A percentile compares a stretch with the other conserved stretches of the same genome.
phyloP scores from a whole-genome alignment of 2,797 vertebrate genomes.

The Enteromius trimaculatus region DNA sequence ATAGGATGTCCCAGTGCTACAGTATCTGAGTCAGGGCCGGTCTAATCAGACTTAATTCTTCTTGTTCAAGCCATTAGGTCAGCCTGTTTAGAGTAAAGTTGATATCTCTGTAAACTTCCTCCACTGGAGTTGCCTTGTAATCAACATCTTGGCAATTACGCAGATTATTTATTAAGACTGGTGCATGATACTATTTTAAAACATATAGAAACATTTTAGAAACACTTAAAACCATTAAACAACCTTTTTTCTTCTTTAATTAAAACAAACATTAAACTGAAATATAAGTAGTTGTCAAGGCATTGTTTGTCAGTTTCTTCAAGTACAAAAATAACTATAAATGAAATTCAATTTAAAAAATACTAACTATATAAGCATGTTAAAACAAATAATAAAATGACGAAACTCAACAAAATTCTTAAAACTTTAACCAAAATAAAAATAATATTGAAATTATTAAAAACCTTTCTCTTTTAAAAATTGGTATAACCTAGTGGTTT shows the following conservation, averaged over 20 bases:
- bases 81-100: not conserved
- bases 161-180: not conserved
- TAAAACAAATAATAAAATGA: not conserved
- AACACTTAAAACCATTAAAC: not conserved
- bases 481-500: not conserved
- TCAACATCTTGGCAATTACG: not conserved
- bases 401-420: not conserved
- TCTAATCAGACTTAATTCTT: slow-evolving; percentile 53
- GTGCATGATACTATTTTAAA: not conserved
- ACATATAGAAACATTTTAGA: not conserved
- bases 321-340: not conserved
- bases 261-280: not conserved
- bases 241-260: not conserved
- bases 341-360: not conserved
- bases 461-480: not conserved
- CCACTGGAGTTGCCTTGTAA: not conserved
- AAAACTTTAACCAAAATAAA: not conserved
- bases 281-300: not conserved
- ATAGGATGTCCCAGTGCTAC: slow-evolving; percentile 29
- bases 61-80: slow-evolving; percentile 50
- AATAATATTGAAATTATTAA: not conserved
- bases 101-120: slow-evolving; percentile 16
- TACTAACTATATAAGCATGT: not conserved
- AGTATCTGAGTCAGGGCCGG: slow-evolving; percentile 36
- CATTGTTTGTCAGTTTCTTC: not conserved